These are phyloP conservation scores for Boleophthalmus pectinirostris DNA, from an alignment of 2,113 vertebrate species.

Conservation along the genomic window DNA sequence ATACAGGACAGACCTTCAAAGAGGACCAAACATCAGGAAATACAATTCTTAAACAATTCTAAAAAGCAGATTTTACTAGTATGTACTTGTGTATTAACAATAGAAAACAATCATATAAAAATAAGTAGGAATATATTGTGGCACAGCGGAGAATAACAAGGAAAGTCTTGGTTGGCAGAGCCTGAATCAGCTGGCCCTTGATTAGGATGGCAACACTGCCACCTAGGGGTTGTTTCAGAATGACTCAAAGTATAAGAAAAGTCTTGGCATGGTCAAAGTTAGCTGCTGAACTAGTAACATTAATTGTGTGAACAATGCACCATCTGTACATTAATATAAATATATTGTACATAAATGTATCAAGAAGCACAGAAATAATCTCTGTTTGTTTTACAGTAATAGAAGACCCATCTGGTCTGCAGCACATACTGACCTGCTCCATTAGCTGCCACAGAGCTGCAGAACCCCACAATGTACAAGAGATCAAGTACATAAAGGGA, in stretches of 20 bases:
- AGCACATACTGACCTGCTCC: conserved; percentile 65
- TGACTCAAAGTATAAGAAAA: background rate
- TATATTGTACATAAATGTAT: conserved; percentile 6
- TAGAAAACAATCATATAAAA: background rate
- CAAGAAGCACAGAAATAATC: conserved; percentile 17
- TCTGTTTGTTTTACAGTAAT: conserved; percentile 44
- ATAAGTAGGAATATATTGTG: background rate
- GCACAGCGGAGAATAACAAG: background rate
- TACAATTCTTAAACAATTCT: background rate
- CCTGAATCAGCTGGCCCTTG: conserved; percentile 22
- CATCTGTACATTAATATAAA: conserved; percentile 6
- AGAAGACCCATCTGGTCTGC: conserved; percentile 69
- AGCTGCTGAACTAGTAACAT: conserved; percentile 17
- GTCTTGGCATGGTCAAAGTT: background rate
- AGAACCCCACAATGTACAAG: conserved; percentile 50
- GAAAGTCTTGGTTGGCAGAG: background rate
- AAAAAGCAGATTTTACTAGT: background rate
- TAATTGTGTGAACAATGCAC: background rate
- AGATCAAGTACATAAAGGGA: conserved; percentile 36
- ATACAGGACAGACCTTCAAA: background rate
- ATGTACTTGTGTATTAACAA: background rate
- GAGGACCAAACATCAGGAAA: background rate
- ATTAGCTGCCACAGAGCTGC: conserved; percentile 49
- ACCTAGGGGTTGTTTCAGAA: conserved; percentile 62
- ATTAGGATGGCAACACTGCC: conserved; percentile 74